Percentiles rank a stretch among this genome's conserved stretches.
Conservation (phyloP, 2,113 vertebrate species). For the Propithecus coquereli region DNA sequence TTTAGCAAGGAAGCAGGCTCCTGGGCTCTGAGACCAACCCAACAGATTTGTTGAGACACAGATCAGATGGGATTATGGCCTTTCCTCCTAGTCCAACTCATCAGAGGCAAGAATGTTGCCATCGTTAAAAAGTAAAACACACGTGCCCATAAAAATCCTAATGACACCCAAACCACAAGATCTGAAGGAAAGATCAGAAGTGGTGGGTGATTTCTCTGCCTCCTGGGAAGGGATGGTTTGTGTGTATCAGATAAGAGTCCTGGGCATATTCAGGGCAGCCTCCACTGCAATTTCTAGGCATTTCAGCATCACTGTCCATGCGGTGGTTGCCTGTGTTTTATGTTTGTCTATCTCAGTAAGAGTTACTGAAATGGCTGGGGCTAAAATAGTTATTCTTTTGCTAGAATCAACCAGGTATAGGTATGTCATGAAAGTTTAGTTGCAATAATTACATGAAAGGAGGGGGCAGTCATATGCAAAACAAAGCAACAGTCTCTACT, state of each 20-base stretch:
- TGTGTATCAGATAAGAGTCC: neutral
- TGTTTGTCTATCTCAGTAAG: neutral
- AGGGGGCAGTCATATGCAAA: neutral
- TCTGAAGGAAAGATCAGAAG: constrained; percentile 31
- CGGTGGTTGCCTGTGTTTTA: neutral
- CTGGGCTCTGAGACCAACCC: neutral
- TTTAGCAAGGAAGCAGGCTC: neutral
- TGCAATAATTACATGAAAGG: neutral
- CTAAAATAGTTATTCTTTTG: neutral
- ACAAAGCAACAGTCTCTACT: neutral
- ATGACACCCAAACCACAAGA: constrained; percentile 13
- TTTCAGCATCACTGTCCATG: neutral
- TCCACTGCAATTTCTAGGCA: neutral
- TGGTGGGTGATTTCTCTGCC: neutral
- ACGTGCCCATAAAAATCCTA: neutral
- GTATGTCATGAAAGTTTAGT: neutral
- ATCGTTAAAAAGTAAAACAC: neutral
- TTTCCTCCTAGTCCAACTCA: neutral
- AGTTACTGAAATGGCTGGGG: neutral
- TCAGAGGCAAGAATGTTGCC: constrained; percentile 15
- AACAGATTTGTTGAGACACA: neutral
- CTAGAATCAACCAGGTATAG: neutral
- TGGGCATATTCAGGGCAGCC: neutral
- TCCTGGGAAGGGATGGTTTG: neutral
- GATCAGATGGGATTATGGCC: neutral